Evolutionary conservation across 2,888 invertebrate species (phyloP), one percentile per base, ranked within the genome.

Genomic region (Micoletzkya japonica): DNA sequence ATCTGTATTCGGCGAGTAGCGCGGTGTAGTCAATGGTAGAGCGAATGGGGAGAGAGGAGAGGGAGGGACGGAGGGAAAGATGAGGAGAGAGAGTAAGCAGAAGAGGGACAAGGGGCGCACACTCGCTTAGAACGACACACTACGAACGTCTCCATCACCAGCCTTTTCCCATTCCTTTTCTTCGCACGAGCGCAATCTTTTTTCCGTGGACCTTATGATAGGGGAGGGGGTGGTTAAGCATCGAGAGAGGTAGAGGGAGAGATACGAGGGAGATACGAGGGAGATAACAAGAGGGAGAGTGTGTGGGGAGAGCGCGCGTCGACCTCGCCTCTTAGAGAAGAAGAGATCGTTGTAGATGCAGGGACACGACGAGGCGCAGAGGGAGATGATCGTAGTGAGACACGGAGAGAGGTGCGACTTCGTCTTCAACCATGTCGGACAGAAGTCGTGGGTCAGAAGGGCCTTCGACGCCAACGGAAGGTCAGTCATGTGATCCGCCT

Each of bases 351-450:
- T n/a, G n/a, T n/a, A n/a, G n/a, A n/a, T n/a, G n/a, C n/a, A n/a
- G n/a, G n/a, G n/a, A n/a, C n/a, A 24, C 14, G 58, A 68, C 32
- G 52, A 56, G 4, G 30, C 52, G 1, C 30, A 32, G 14, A 66
- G 73, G 14, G 71, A 74, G 39, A 70, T 75, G 7, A 70, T 75
- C 30, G 50, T 77, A 24, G 71, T 74, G 32, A 90, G 96, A 0
- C 96, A 96, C 87, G 95, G 94, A 0, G 96, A 96, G 87, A 89
- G 96, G 28, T 91, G 95, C 1, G 96, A 96, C 87, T 93, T 95
- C 82, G 93, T 93, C 0, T 95, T 94, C 86, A 81, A 78, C 49
- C 72, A 71, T 20, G 70, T 72, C 4, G 76, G 76, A 10, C 39
- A 70, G 17, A 67, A 69, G 28, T 61, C 69, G 56, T 82, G 78